Base-by-base conservation (phyloP, 53 echinoderm and acorn worm species). In the Patiria pectinifera region DNA sequence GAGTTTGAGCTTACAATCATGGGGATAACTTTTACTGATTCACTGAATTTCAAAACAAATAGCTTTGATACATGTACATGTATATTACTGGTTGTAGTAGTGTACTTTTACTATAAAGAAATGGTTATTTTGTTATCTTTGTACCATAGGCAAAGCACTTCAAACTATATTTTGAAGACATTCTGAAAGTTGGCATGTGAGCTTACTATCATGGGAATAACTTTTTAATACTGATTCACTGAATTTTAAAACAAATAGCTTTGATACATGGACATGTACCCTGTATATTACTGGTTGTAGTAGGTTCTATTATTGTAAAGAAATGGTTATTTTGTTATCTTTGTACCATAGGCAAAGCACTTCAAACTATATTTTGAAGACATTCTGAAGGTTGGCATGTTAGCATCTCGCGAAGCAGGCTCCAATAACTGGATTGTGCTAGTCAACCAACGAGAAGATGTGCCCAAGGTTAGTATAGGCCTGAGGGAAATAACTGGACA, bases 341-440 rank as follows among this genome's bases (percentile, higher is more conserved):
- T 18, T 26, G 12, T 16, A 60, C 8, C 66, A 46, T 22, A 92
- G 93, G 87, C 72, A 6, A 80, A 69, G 21, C 35, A 48, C 21
- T 86, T 86, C 61, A 81, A 86, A 43, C 58, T 92, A 49, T 48
- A 79, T 12, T 92, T 92, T 59, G 93, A 86, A 59, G 87, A 92
- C 53, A 85, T 92, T 35, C n/a, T 86, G 4, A 87, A 80, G n/a
- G 19, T 92, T 16, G 59, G 86, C 21, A 79, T 92, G 71, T 79
- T 86, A 9, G 80, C 81, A 2, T 85, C 92, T 9, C 79, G 76
- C 7, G 81, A n/a, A 7, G 59, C 79, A 11, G 82, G 59, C 43
- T 80, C 78, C 53, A 80, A 46, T 15, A 86, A 92, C 72, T 92
- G 93, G 93, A 82, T 92, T 45, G 82, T 92, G 4, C 80, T 80